Percentiles rank a stretch among this genome's conserved stretches.
Conservation (phyloP, 2,113 vertebrate species). For the Chiloscyllium plagiosum region DNA sequence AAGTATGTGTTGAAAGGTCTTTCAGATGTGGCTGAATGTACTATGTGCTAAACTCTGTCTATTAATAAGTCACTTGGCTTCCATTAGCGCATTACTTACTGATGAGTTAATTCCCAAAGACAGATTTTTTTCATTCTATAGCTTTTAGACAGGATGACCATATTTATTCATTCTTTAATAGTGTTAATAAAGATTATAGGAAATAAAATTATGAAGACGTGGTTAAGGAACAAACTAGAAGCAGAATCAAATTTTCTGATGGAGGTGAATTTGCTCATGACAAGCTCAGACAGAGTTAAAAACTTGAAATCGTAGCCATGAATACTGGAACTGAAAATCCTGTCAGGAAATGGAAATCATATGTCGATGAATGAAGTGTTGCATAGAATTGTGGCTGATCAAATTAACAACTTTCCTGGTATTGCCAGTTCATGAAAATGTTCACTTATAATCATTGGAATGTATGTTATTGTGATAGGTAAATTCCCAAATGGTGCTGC, state of each 20-base stretch:
- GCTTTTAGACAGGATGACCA: neutral
- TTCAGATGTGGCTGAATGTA: no score
- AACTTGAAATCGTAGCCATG: neutral
- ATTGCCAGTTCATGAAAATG: neutral
- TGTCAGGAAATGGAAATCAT: neutral
- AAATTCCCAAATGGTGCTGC: neutral
- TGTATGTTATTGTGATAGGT: neutral
- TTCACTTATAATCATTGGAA: neutral
- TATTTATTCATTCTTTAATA: no score
- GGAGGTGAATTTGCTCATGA: neutral
- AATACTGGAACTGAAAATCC: neutral
- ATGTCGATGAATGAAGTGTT: neutral
- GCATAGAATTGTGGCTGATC: neutral
- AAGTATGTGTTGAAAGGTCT: no score
- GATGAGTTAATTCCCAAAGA: neutral
- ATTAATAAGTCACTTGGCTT: neutral
- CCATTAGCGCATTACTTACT: neutral
- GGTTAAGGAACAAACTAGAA: neutral
- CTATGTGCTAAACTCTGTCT: no score
- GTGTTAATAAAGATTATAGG: no score
- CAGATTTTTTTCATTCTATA: neutral
- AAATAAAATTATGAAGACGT: neutral
- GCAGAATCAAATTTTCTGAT: neutral
- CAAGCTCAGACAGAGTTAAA: neutral
- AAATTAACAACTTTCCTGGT: neutral